Percentiles rank a stretch among this genome's conserved stretches.
Evolutionary conservation across 2,888 invertebrate species (phyloP).

Genomic region (Bimastos eiseni): DNA sequence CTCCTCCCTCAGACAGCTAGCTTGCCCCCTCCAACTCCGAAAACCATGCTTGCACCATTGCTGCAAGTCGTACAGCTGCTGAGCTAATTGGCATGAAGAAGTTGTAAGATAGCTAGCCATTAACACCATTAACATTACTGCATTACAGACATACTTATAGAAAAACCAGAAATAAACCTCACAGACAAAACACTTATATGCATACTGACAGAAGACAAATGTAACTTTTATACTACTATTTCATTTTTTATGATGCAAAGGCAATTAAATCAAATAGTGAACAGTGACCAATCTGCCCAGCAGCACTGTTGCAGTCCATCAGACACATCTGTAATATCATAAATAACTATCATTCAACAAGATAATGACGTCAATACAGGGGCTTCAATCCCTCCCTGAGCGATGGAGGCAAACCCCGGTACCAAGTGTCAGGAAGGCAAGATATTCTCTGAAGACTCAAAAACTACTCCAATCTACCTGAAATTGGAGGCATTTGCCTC

Average conservation of each 20-base stretch:
- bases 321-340: neutral
- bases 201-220: neutral
- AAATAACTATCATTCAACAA: neutral
- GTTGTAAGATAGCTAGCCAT: neutral
- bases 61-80: neutral
- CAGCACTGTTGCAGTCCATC: neutral
- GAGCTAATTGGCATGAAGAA: neutral
- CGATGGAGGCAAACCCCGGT: too few relatives aligned
- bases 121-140: neutral
- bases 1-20: neutral
- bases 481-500: too few relatives aligned
- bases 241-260: too few relatives aligned
- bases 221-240: too few relatives aligned
- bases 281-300: neutral
- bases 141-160: neutral
- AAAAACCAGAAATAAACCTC: neutral
- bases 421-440: too few relatives aligned
- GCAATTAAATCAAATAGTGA: neutral
- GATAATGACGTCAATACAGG: too few relatives aligned
- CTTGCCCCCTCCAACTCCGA: neutral
- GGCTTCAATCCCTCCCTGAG: too few relatives aligned
- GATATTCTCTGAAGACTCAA: too few relatives aligned
- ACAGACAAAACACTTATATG: neutral
- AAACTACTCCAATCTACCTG: too few relatives aligned
- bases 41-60: neutral